phyloP scores from a whole-genome alignment of 2,888 invertebrate genomes.

The Pegoplata infirma region DNA sequence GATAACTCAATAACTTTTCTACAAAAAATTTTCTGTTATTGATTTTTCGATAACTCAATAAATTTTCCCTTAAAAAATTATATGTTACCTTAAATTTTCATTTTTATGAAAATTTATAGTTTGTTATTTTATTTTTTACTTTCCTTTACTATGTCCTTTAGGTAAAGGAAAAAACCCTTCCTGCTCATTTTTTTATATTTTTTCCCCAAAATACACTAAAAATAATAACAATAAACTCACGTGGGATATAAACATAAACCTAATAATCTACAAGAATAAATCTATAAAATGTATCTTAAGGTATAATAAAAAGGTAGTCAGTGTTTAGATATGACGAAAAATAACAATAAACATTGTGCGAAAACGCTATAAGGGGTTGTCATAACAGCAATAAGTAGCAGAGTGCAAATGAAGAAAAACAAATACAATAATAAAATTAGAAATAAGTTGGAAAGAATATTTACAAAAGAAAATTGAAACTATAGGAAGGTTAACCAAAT shows the following conservation, averaged over 20 bases:
- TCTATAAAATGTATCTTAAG: conserved; percentile 13
- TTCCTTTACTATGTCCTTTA: neutral
- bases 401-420: neutral
- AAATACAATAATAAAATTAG: neutral
- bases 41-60: too few relatives aligned
- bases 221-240: conserved; percentile 19
- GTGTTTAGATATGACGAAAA: neutral
- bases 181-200: too few relatives aligned
- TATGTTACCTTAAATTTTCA: too few relatives aligned
- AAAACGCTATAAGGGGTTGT: conserved; percentile 8
- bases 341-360: neutral
- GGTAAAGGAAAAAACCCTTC: neutral
- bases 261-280: conserved; percentile 20
- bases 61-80: too few relatives aligned
- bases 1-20: too few relatives aligned
- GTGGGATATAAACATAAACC: conserved; percentile 18
- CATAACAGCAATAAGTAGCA: conserved; percentile 4
- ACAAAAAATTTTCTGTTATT: too few relatives aligned
- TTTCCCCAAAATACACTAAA: neutral
- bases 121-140: neutral
- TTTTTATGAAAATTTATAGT: neutral
- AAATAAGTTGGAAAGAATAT: too few relatives aligned
- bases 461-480: neutral
- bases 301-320: too few relatives aligned
- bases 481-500: neutral